A percentile compares a stretch with the other conserved stretches of the same genome.
Evolutionary conservation across 2,113 vertebrate genomes (phyloP).

Genomic region (Dunckerocampus dactyliophorus): DNA sequence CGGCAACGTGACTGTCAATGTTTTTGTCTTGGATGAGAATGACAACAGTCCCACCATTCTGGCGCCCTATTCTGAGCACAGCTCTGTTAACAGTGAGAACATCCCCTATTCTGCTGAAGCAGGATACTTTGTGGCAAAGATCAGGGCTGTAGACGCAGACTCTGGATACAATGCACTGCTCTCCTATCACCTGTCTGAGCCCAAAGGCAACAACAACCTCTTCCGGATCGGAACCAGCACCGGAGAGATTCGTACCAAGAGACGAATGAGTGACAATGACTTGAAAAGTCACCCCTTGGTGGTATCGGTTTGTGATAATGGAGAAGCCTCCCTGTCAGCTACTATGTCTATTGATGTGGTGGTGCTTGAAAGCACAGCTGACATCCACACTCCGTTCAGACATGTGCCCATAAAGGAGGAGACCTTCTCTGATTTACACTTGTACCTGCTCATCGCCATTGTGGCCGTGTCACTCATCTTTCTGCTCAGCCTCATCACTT

Average conservation of each 20-base stretch:
- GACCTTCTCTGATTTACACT: constrained; percentile 46
- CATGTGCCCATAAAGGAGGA: constrained; percentile 47
- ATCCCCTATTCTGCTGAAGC: constrained; percentile 68
- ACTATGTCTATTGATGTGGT: constrained; percentile 56
- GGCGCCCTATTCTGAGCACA: constrained; percentile 50
- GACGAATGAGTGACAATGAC: constrained; percentile 62
- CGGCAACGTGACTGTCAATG: constrained; percentile 32
- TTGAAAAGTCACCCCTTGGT: constrained; percentile 53
- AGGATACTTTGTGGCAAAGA: constrained; percentile 74
- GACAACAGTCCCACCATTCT: constrained; percentile 50
- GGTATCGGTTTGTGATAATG: constrained; percentile 55
- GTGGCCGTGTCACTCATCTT: constrained; percentile 51
- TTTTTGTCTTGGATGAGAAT: constrained; percentile 45
- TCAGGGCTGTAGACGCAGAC: constrained; percentile 76
- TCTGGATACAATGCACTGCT: constrained; percentile 72
- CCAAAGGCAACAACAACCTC: constrained; percentile 64
- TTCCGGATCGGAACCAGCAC: constrained; percentile 74
- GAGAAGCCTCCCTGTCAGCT: constrained; percentile 56
- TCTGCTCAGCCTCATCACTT: constrained; percentile 49
- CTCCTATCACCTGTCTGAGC: constrained; percentile 67
- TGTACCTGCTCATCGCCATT: constrained; percentile 55
- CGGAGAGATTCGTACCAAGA: constrained; percentile 71
- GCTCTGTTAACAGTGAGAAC: constrained; percentile 53
- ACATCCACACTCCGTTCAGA: constrained; percentile 46
- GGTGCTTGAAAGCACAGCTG: constrained; percentile 48